These are phyloP conservation scores for Zaprionus lachaisei DNA, from an alignment of 1,140 invertebrate genomes.

Conservation along the genomic window DNA sequence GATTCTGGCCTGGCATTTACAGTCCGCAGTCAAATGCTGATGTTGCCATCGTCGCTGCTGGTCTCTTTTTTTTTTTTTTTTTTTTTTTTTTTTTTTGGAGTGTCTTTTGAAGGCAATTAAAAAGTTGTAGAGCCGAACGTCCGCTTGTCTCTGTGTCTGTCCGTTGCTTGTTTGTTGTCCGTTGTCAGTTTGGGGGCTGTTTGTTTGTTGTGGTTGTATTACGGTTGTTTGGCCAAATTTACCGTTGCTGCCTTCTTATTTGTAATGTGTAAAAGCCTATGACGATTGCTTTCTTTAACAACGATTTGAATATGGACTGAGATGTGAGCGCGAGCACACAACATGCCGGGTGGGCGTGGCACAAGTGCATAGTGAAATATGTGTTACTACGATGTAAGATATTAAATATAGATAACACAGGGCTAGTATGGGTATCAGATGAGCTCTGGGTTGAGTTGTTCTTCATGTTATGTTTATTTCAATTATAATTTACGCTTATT, in stretches of 20 bases:
- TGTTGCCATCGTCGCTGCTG: slow-evolving; percentile 19
- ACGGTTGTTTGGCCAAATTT: slow-evolving; percentile 69
- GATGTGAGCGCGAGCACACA: not conserved
- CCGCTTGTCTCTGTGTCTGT: slow-evolving; percentile 37
- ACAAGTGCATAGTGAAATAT: not conserved
- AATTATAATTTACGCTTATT: too few relatives aligned
- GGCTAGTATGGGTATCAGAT: too few relatives aligned
- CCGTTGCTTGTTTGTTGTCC: slow-evolving; percentile 29
- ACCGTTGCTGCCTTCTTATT: slow-evolving; percentile 53
- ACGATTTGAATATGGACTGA: not conserved
- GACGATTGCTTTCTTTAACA: slow-evolving; percentile 49
- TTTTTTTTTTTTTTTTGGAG: slow-evolving; percentile 31
- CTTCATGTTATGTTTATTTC: too few relatives aligned
- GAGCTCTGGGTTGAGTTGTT: too few relatives aligned
- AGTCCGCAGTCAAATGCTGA: slow-evolving; percentile 33
- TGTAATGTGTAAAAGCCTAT: slow-evolving; percentile 60
- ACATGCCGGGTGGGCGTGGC: not conserved
- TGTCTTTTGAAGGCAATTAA: slow-evolving; percentile 73
- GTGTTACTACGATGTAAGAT: not conserved
- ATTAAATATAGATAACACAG: not conserved
- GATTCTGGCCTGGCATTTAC: slow-evolving; percentile 50
- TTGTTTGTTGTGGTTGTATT: slow-evolving; percentile 50
- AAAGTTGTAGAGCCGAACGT: slow-evolving; percentile 72
- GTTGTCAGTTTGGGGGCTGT: slow-evolving; percentile 31
- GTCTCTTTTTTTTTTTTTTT: slow-evolving; percentile 12